Evolutionary conservation across 2,797 vertebrate genomes (phyloP), one percentile per base, ranked within the genome.

Genomic region (Coendou prehensilis): DNA sequence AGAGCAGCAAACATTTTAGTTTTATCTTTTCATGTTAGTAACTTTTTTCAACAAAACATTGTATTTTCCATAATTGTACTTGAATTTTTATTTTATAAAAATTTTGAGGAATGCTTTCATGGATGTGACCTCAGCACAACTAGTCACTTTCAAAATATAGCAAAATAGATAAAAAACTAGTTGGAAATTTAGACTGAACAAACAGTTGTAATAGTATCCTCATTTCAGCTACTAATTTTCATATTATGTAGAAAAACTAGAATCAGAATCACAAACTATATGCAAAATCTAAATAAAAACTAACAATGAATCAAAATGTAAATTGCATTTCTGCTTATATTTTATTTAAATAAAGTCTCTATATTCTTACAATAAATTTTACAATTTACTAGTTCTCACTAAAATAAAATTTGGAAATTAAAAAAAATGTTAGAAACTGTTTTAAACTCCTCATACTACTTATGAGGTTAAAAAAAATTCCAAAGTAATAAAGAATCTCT

Each of bases 371-470:
- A 61, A 6, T 63, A 81, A 41, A 57, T 59, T 91, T 75, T 96
- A 5, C 1, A 93, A 54, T 47, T 64, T 95, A n/a, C 9, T 30
- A 80, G 52, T 41, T 59, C 22, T 80, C 56, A 91, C 59, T 57
- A 87, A 79, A 93, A 63, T 59, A 37, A 9, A 89, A 88, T 76
- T 91, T 54, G 17, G 2, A 69, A 69, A 13, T n/a, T 90, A 22
- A 91, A 87, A 89, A n/a, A 22, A 89, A 67, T 64, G n/a, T 87
- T 76, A 89, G 26, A 92, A 41, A 87, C 28, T 69, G n/a, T 75
- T 96, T 96, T 33, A 88, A 87, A 71, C 18, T 81, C 33, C 18
- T 73, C 10, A 50, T 91, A 80, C n/a, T 22, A 78, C 28, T 56
- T 86, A 47, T 57, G 64, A 84, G 41, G 57, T 64, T 26, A 30